Base-by-base conservation (phyloP, 2,888 invertebrate genomes). In the Heliconius erato region DNA sequence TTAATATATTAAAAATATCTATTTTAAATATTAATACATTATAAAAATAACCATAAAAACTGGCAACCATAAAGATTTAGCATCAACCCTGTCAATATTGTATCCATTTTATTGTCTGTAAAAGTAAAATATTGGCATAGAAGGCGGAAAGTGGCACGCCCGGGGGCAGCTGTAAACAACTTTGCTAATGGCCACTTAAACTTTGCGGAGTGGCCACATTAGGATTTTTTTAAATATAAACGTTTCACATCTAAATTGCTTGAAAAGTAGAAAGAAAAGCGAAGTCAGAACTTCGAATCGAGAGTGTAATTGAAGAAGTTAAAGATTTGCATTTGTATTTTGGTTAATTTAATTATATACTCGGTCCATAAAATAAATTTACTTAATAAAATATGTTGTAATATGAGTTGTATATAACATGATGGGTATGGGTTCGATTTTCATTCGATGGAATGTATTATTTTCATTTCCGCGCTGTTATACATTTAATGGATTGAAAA, bases 121-220 rank as follows among this genome's bases (percentile, higher is more conserved):
- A 74, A 82, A 80, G 79, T 79, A 71, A 82, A 80, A 82, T 83
- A 84, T 80, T n/a, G 79, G 79, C 63, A 26, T 54, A 67, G 78
- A 85, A 84, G 80, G 83, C 81, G 82, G 84, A 85, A 88, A 87
- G 87, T 85, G 88, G 88, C 88, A 88, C 88, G 90, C 92, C 91
- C 85, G 88, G 91, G 92, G 91, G 77, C 90, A 90, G 91, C 91
- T 90, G 92, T 92, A 92, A 93, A 93, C 93, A 93, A 93, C 92
- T 94, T 92, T 79, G 87, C 90, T 93, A 94, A 94, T 93, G 91
- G 93, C 92, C 91, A 92, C 92, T 93, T 94, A 91, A 93, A 93
- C 90, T 92, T 93, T 88, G 87, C 89, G 88, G 88, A 92, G 91
- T 91, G 90, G 90, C 91, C 91, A 90, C 91, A 90, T 89, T 91